Base-by-base conservation (phyloP, 2,797 vertebrate genomes). In the Glyptemys insculpta region DNA sequence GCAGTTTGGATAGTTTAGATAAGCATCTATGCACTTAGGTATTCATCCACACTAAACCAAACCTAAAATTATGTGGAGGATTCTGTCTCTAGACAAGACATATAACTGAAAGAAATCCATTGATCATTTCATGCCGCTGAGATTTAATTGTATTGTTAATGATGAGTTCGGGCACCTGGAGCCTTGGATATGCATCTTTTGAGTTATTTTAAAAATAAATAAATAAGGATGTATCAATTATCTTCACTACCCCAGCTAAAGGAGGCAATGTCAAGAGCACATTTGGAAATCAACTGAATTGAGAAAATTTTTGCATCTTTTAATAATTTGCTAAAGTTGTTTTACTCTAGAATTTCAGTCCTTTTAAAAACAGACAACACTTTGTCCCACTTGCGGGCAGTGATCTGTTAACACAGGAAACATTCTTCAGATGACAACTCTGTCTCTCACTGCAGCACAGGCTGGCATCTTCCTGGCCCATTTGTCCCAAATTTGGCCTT, bases 11-110 rank as follows among this genome's bases (percentile, higher is more conserved):
- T 92, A 94, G 89, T 89, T 89, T 92, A 88, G 90, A 76, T 89
- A 89, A 93, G 31, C 81, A 29, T 86, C 80, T 9, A 19, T 76
- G n/a, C 8, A 62, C 86, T 79, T 62, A 62, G 14, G 59, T 62
- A 62, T 62, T 31, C 94, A 91, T 83, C 53, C 62, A 88, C 94
- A 94, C 89, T 92, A 93, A 97, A 93, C 68, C n/a, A 92, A 85
- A 88, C 5, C 31, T 91, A 41, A 91, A 94, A 91, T 85, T 79
- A 16, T 88, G 91, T 59, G 10, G 74, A 87, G 10, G 14, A n/a
- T 52, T 93, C 47, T 86, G 0, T 91, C 44, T 50, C 53, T 94
- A 92, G 41, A 81, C 19, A 88, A 59, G 34, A 54, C 41, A 92
- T 1, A 27, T 44, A 91, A 85, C 7, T 74, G 72, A 95, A 81